Percentiles rank a stretch among this genome's conserved stretches.
These are phyloP conservation scores for Parnassius orleans DNA, from an alignment of 2,888 invertebrate genomes.

Conservation along the genomic window DNA sequence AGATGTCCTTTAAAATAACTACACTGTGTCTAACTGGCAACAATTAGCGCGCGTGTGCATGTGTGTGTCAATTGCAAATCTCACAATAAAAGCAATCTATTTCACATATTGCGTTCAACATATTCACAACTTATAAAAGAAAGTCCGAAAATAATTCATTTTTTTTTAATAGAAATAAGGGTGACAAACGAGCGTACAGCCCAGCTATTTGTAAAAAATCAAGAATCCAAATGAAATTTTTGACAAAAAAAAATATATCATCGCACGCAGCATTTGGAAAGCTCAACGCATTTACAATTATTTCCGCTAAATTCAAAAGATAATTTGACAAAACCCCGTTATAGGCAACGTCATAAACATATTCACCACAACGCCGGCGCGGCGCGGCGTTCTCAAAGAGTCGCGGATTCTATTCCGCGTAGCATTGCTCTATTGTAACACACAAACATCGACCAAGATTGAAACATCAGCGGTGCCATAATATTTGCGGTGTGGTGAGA, in stretches of 20 bases:
- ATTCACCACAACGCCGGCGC: conserved; percentile 1
- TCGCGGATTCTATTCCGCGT: conserved; percentile 9
- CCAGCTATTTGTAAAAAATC: too few species aligned
- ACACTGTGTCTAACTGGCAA: too few species aligned
- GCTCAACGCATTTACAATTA: background rate
- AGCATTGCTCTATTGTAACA: background rate
- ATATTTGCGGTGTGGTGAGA: conserved; percentile 7
- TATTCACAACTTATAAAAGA: background rate
- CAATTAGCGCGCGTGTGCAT: too few species aligned
- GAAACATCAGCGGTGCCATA: conserved; percentile 16
- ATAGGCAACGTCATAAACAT: conserved; percentile 1
- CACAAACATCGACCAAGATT: conserved; percentile 1
- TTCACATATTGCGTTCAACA: too few species aligned
- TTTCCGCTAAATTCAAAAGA: conserved; percentile 6
- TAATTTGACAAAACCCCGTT: conserved; percentile 1
- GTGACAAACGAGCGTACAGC: too few species aligned
- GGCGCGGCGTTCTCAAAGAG: conserved; percentile 5
- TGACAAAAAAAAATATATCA: too few species aligned
- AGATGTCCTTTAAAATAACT: too few species aligned
- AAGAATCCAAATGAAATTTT: too few species aligned
- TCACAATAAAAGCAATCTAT: too few species aligned
- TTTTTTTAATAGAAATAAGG: too few species aligned
- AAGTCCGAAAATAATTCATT: too few species aligned
- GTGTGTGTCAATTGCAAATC: too few species aligned
- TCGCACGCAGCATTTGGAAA: background rate